phyloP scores from a whole-genome alignment of 2,113 vertebrate species.

The Hippocampus guttulatus region DNA sequence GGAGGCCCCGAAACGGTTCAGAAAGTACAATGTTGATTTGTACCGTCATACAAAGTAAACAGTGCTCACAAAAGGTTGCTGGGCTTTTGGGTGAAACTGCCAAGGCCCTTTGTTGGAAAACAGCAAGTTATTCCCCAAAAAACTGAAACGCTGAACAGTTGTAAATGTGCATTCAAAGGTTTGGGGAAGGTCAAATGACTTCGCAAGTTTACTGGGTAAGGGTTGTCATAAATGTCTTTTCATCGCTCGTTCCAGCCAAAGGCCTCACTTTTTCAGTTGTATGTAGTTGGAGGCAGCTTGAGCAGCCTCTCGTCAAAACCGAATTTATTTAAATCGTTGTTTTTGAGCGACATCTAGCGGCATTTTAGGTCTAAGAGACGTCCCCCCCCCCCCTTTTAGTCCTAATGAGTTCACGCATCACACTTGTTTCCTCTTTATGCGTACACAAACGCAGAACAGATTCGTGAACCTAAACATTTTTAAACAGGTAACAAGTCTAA shows the following conservation, averaged over 20 bases:
- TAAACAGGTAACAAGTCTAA: too few relatives aligned
- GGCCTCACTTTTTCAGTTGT: not conserved
- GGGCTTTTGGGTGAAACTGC: too few relatives aligned
- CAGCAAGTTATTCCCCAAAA: too few relatives aligned
- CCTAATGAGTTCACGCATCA: not conserved
- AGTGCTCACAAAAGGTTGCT: not conserved
- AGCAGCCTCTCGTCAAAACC: too few relatives aligned
- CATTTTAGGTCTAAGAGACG: constrained; percentile 3
- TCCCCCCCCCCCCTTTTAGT: too few relatives aligned
- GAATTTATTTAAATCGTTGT: not conserved
- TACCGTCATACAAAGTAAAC: not conserved
- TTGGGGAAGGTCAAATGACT: not conserved
- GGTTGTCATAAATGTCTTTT: not conserved
- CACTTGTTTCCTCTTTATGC: not conserved
- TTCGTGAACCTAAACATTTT: not conserved
- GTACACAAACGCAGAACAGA: too few relatives aligned
- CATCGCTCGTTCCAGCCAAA: not conserved
- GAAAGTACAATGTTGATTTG: not conserved
- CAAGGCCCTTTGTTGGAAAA: too few relatives aligned
- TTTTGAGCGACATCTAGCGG: constrained; percentile 52
- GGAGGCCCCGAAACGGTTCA: not conserved
- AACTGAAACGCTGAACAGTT: not conserved
- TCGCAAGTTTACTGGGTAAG: too few relatives aligned
- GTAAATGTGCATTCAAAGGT: not conserved
- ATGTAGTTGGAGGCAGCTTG: too few relatives aligned